These are phyloP conservation scores for Scaeva pyrastri DNA, from an alignment of 2,888 invertebrate genomes.

Conservation along the genomic window DNA sequence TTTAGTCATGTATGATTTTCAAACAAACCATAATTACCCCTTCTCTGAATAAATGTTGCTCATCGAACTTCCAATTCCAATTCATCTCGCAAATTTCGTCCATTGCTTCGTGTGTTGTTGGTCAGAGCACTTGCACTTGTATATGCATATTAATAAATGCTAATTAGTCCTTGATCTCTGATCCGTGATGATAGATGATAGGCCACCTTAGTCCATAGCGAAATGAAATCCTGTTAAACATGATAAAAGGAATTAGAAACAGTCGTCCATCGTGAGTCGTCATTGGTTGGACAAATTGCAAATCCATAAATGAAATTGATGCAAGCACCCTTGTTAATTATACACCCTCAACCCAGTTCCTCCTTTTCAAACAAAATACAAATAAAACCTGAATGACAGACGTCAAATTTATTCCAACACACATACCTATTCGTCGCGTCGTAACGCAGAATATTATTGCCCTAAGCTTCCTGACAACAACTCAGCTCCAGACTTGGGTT, in stretches of 20 bases:
- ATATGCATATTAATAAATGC: constrained; percentile 40
- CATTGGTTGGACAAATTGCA: constrained; percentile 59
- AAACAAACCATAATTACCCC: constrained; percentile 33
- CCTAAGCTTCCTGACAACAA: constrained; percentile 1
- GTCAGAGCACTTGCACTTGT: neutral
- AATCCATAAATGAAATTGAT: constrained; percentile 36
- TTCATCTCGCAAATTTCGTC: constrained; percentile 20
- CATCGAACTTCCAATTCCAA: neutral
- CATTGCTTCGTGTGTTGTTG: constrained; percentile 38
- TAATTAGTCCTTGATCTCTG: constrained; percentile 61
- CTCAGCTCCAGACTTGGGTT: too few relatives aligned
- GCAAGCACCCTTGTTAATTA: constrained; percentile 47
- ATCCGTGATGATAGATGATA: constrained; percentile 40
- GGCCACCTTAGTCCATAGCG: constrained; percentile 16
- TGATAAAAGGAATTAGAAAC: constrained; percentile 17
- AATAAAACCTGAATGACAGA: constrained; percentile 63
- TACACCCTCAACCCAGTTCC: neutral
- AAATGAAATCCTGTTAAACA: constrained; percentile 7
- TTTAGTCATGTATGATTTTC: neutral
- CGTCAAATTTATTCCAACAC: constrained; percentile 63
- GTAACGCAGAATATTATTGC: constrained; percentile 50
- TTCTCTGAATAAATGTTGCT: neutral
- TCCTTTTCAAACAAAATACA: neutral
- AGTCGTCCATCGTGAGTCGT: constrained; percentile 34
- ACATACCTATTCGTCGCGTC: too few relatives aligned